These are phyloP conservation scores for Nemotelus nigrinus DNA, from an alignment of 2,888 invertebrate genomes.

Conservation along the genomic window DNA sequence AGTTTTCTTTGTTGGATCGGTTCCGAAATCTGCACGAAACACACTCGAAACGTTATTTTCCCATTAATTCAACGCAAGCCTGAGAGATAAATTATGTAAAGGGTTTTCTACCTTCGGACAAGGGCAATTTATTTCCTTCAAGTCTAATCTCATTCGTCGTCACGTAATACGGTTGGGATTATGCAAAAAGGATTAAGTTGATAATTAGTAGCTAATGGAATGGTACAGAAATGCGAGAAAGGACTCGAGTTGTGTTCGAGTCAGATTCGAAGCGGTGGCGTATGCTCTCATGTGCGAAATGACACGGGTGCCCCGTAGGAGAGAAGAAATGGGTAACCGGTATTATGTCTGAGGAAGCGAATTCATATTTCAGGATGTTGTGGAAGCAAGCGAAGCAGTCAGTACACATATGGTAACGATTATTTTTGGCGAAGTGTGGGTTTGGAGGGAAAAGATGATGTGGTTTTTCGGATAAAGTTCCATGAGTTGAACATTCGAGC, in stretches of 20 bases:
- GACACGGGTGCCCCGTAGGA: too few species aligned
- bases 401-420: too few species aligned
- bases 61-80: slow-evolving; percentile 42
- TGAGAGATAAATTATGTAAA: slow-evolving; percentile 43
- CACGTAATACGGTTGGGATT: slow-evolving; percentile 43
- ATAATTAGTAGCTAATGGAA: slow-evolving; percentile 45
- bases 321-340: too few species aligned
- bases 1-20: too few species aligned
- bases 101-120: slow-evolving; percentile 43
- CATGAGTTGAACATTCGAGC: not conserved
- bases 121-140: slow-evolving; percentile 43
- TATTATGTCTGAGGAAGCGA: too few species aligned
- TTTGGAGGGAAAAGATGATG: too few species aligned
- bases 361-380: too few species aligned
- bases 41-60: slow-evolving; percentile 37
- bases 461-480: too few species aligned
- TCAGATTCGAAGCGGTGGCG: too few species aligned
- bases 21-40: not conserved
- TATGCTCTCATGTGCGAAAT: too few species aligned
- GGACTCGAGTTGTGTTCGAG: slow-evolving; percentile 17
- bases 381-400: too few species aligned
- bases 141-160: slow-evolving; percentile 45
- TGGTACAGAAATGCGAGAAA: slow-evolving; percentile 35
- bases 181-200: slow-evolving; percentile 44
- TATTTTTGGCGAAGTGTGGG: too few species aligned